Percentiles rank a stretch among this genome's conserved stretches.
Conservation (phyloP, 2,113 vertebrate species). For the Corythornis madagascariensis region DNA sequence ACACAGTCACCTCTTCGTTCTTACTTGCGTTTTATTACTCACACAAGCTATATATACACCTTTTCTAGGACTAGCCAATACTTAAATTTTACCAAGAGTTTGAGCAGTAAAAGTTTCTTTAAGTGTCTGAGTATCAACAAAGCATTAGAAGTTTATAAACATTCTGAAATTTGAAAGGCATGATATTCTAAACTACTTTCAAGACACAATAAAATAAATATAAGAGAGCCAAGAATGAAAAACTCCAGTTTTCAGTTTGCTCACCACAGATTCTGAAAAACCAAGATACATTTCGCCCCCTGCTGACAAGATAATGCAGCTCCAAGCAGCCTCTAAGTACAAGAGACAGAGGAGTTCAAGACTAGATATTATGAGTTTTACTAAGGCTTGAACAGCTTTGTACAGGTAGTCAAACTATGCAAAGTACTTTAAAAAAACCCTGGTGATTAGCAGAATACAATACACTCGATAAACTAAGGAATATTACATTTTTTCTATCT, state of each 20-base stretch:
- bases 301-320: neutral
- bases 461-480: neutral
- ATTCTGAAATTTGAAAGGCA: neutral
- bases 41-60: neutral
- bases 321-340: rapidly evolving
- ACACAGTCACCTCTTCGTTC: neutral
- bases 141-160: neutral
- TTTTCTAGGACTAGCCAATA: neutral
- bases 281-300: neutral
- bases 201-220: neutral
- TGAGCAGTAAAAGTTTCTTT: neutral
- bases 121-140: neutral
- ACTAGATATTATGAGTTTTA: rapidly evolving
- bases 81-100: neutral
- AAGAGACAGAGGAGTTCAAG: neutral
- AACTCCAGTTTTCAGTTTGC: neutral
- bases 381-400: rapidly evolving
- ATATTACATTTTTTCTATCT: neutral
- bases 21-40: rapidly evolving
- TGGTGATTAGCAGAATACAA: neutral
- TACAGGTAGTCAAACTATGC: neutral
- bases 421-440: neutral
- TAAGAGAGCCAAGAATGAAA: rapidly evolving
- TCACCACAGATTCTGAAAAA: neutral
- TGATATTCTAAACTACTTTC: neutral